Evolutionary conservation across 2,797 vertebrate genomes (phyloP), one percentile per base, ranked within the genome.

Genomic region (Anguilla marmorata): DNA sequence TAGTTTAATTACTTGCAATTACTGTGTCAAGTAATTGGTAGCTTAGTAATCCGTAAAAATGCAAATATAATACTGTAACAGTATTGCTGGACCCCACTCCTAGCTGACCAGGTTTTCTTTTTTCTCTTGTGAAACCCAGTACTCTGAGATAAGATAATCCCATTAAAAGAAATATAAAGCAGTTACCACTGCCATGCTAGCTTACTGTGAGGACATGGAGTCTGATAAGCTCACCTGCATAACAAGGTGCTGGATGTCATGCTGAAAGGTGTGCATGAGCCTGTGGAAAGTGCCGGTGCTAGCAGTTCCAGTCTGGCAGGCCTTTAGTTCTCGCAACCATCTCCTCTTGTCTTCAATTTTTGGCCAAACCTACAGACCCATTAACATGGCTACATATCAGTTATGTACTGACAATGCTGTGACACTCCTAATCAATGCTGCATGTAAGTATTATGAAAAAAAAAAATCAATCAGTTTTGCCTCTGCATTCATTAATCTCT

Each of bases 171-270:
- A 52, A 11, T 52, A 52, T 52, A 7, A 52, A 56, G 12, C 54
- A 56, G 19, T 56, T n/a, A 72, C 7, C n/a, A 33, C 9, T 12
- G 66, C 30, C n/a, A 72, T 27, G 8, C 66, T 72, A 72, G 27
- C 66, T 27, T 72, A 2, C 12, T n/a, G 41, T 41, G 37, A 41
- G 37, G 37, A 41, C 37, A 41, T 41, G 41, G 21, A 50, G 24
- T 19, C n/a, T 11, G 79, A 50, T 48, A 30, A 50, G 2, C 91
- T 90, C 87, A 98, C 98, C 95, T 98, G 97, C 0, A 96, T 94
- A 93, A 98, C 98, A n/a, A 99, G 95, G 82, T 97, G 95, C 95
- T 99, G 98, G 72, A 99, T 97, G 88, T 99, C 98, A 0, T 98
- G 98, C 86, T 99, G 98, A 1, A 99, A 99, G 89, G 96, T 95